A percentile compares a stretch with the other conserved stretches of the same genome.
phyloP scores from a whole-genome alignment of 2,113 vertebrate species.

The Cebidichthys violaceus region DNA sequence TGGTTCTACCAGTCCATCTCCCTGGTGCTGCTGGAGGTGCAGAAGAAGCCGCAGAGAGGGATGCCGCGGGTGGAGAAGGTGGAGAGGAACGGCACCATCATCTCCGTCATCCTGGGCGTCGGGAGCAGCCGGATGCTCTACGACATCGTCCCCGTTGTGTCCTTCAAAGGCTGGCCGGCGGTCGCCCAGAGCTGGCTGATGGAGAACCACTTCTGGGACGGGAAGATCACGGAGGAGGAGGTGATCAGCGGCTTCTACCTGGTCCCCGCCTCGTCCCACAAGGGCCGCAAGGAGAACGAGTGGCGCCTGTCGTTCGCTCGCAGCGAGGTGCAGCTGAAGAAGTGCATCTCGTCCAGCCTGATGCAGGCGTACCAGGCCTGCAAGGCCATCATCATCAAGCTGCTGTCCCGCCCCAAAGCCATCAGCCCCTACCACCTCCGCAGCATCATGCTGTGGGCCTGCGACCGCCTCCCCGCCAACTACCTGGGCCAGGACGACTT shows the following conservation, averaged over 20 bases:
- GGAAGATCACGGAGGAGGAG: slow-evolving; percentile 98
- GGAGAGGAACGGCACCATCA: slow-evolving; percentile 92
- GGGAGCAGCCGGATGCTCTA: slow-evolving; percentile 98
- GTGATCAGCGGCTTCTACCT: slow-evolving; percentile 98
- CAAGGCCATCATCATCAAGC: slow-evolving; percentile 94
- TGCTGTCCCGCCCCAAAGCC: slow-evolving; percentile 93
- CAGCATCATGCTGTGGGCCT: slow-evolving; percentile 98
- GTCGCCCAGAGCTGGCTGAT: slow-evolving; percentile 99
- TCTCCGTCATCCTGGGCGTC: slow-evolving; percentile 94
- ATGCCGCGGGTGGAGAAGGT: slow-evolving; percentile 96
- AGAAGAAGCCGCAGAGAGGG: slow-evolving; percentile 95
- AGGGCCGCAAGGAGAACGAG: slow-evolving; percentile 95
- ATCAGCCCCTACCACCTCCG: slow-evolving; percentile 96
- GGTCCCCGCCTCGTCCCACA: slow-evolving; percentile 92
- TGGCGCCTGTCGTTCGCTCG: slow-evolving; percentile 97
- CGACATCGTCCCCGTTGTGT: slow-evolving; percentile 96
- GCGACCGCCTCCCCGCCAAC: slow-evolving; percentile 92
- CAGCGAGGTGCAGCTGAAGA: slow-evolving; percentile 98
- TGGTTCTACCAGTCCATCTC: slow-evolving; percentile 96
- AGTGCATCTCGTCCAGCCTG: slow-evolving; percentile 95
- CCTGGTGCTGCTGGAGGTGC: slow-evolving; percentile 93
- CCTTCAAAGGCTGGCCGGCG: slow-evolving; percentile 97
- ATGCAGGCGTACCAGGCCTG: slow-evolving; percentile 98
- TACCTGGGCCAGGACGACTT: slow-evolving; percentile 94
- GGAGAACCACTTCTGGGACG: slow-evolving; percentile 99